Percentiles rank a stretch among this genome's conserved stretches.
Conservation (phyloP, 2,888 invertebrate genomes). For the Adelphocoris suturalis region DNA sequence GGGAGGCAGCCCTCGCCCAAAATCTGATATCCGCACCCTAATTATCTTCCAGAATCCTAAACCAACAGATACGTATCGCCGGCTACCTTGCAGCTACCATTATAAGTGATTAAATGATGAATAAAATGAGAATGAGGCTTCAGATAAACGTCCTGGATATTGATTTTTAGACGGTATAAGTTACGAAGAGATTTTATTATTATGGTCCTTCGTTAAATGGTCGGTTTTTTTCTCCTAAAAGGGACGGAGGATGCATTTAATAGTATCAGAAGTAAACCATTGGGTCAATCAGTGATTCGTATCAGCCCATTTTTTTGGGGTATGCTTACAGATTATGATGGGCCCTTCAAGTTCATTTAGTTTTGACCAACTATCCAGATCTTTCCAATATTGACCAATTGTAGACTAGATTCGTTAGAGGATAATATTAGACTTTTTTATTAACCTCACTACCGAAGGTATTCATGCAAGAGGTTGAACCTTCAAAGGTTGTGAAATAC, state of each 20-base stretch:
- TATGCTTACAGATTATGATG: neutral
- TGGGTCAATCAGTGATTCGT: neutral
- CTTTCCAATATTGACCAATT: no score
- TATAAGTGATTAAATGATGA: neutral
- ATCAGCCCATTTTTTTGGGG: neutral
- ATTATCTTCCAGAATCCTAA: conserved; percentile 35
- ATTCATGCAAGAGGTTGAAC: no score
- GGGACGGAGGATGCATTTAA: neutral
- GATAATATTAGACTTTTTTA: no score
- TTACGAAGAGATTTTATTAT: neutral
- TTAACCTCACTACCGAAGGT: no score
- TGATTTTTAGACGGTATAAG: conserved; percentile 4
- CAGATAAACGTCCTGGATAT: conserved; percentile 1
- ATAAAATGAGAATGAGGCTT: conserved; percentile 6
- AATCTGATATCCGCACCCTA: conserved; percentile 51
- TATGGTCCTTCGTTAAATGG: neutral
- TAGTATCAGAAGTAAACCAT: neutral
- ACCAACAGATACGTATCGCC: conserved; percentile 51
- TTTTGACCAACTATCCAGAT: no score
- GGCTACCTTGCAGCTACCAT: conserved; percentile 43
- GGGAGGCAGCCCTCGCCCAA: conserved; percentile 51
- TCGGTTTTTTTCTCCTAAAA: neutral
- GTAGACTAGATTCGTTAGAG: no score
- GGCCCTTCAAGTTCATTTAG: no score
- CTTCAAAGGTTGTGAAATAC: no score